Conservation (phyloP, 2,113 vertebrate genomes). For the Origma solitaria region DNA sequence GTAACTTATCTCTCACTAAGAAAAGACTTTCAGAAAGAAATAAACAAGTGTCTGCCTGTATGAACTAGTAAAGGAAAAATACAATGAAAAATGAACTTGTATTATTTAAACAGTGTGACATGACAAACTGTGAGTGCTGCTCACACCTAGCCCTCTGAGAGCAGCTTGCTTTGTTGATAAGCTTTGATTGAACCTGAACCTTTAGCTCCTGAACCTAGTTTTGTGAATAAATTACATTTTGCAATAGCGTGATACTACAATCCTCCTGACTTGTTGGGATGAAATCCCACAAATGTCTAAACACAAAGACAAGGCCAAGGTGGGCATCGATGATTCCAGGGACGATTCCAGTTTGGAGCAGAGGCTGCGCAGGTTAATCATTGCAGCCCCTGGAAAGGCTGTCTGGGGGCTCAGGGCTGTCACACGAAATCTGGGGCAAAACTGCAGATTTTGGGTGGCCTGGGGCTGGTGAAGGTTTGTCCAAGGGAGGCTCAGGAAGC, state of each 20-base stretch:
- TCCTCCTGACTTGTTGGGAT: not conserved
- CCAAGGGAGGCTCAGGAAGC: not conserved
- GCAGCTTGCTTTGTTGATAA: constrained; percentile 35
- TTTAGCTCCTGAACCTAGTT: not conserved
- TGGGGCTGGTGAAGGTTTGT: not conserved
- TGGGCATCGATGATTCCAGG: not conserved
- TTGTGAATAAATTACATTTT: not conserved
- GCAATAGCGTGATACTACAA: not conserved
- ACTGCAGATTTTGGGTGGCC: not conserved
- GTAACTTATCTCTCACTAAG: constrained; percentile 16
- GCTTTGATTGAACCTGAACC: not conserved
- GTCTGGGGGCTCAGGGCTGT: not conserved
- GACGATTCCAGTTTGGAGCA: not conserved
- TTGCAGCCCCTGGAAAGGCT: not conserved
- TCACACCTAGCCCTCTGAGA: not conserved
- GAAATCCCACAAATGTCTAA: not conserved
- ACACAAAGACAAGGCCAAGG: not conserved
- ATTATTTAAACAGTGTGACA: constrained; percentile 42
- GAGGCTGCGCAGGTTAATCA: not conserved
- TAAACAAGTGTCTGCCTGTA: constrained; percentile 27
- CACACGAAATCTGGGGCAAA: not conserved
- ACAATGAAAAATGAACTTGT: constrained; percentile 20
- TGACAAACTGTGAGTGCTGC: not conserved
- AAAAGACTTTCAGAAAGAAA: constrained; percentile 10
- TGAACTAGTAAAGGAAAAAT: constrained; percentile 30